Percentiles rank a stretch among this genome's conserved stretches.
phyloP scores from a whole-genome alignment of 2,113 vertebrate species.

The Butorides virescens region DNA sequence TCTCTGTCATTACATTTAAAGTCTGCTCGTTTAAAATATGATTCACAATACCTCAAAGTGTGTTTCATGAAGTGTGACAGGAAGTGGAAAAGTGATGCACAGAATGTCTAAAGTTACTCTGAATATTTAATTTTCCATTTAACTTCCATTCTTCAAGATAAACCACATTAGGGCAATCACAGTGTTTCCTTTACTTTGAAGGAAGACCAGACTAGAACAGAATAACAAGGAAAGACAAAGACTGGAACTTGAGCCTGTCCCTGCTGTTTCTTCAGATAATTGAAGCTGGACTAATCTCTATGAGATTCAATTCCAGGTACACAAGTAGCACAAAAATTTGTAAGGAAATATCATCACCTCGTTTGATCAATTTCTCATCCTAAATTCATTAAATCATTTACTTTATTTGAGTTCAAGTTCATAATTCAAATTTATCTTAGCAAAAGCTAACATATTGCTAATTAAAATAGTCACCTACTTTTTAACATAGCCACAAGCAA shows the following conservation, averaged over 20 bases:
- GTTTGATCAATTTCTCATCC: background rate
- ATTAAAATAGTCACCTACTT: background rate
- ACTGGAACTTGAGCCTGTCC: background rate
- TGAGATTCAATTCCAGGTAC: background rate
- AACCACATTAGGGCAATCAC: background rate
- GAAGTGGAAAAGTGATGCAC: constrained; percentile 34
- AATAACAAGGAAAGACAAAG: background rate
- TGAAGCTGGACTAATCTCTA: background rate
- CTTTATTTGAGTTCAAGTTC: background rate
- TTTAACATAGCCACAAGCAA: background rate
- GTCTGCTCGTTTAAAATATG: constrained; percentile 36
- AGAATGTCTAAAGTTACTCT: background rate
- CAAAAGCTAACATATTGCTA: background rate
- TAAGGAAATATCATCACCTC: background rate
- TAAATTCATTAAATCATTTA: background rate
- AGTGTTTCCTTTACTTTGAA: background rate
- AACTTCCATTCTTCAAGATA: constrained; percentile 43
- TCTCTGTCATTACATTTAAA: background rate
- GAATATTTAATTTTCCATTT: constrained; percentile 58
- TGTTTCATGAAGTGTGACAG: constrained; percentile 28
- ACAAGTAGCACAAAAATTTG: background rate
- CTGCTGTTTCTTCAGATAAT: background rate
- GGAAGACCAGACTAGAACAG: background rate
- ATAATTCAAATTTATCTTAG: background rate
- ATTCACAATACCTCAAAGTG: constrained; percentile 35